Conservation (phyloP, 1,140 invertebrate genomes). For the Drosophila kepulauana region DNA sequence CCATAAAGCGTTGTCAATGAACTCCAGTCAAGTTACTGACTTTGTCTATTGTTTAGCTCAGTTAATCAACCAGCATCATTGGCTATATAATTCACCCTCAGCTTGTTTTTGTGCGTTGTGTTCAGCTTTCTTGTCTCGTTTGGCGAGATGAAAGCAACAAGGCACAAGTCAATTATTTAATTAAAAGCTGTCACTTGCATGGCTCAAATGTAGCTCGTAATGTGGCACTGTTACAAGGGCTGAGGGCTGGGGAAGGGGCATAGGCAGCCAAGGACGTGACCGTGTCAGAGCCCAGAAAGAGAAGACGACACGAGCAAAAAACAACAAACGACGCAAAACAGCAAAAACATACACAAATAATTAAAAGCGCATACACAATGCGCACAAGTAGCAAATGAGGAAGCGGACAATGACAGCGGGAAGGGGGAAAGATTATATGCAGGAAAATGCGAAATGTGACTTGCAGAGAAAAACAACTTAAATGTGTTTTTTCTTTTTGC, state of each 20-base stretch:
- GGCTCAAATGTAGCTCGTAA: conserved; percentile 49
- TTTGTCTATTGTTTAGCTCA: conserved; percentile 20
- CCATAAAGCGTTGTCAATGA: conserved; percentile 57
- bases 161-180: conserved; percentile 75
- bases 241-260: not conserved
- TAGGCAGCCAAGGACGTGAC: conserved; percentile 7
- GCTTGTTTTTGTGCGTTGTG: not conserved
- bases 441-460: conserved; percentile 16
- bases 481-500: not conserved
- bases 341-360: conserved; percentile 62
- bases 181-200: conserved; percentile 75
- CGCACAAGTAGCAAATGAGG: conserved; percentile 27
- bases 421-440: not conserved
- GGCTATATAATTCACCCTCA: conserved; percentile 9
- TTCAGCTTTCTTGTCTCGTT: not conserved
- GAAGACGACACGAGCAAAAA: conserved; percentile 17
- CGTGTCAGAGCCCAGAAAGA: conserved; percentile 34
- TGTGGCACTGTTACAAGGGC: conserved; percentile 33
- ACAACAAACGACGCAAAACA: conserved; percentile 50
- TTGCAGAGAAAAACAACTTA: conserved; percentile 14
- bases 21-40: conserved; percentile 30
- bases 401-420: not conserved
- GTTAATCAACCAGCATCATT: conserved; percentile 59
- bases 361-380: conserved; percentile 71
- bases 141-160: conserved; percentile 63